Percentiles rank a stretch among this genome's conserved stretches.
These are phyloP conservation scores for Scrobipalpa costella DNA, from an alignment of 2,888 invertebrate genomes.

Conservation along the genomic window DNA sequence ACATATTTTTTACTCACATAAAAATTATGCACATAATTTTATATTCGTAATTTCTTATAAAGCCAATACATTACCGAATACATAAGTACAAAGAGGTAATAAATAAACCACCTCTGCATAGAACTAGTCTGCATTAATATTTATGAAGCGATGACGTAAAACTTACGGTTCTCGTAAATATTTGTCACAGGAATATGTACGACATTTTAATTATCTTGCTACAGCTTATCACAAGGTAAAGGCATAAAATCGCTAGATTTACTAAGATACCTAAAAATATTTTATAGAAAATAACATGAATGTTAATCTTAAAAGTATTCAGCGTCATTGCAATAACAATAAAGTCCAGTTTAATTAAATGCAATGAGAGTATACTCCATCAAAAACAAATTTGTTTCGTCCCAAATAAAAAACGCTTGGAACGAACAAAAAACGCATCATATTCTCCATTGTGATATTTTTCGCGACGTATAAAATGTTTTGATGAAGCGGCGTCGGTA, in stretches of 20 bases:
- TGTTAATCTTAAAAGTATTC: neutral
- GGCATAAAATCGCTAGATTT: too few relatives aligned
- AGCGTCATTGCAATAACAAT: slow-evolving; percentile 18
- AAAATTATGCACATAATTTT: slow-evolving; percentile 24
- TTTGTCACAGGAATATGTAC: neutral
- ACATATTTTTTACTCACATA: neutral
- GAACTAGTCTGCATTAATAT: slow-evolving; percentile 44
- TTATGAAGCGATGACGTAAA: slow-evolving; percentile 42
- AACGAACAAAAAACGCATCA: slow-evolving; percentile 33
- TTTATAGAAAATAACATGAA: neutral
- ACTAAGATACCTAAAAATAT: too few relatives aligned
- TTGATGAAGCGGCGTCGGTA: slow-evolving; percentile 59
- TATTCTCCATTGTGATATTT: slow-evolving; percentile 43
- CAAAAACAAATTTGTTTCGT: slow-evolving; percentile 21
- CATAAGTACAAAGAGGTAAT: slow-evolving; percentile 30
- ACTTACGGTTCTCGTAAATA: slow-evolving; percentile 30
- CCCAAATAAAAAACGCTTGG: slow-evolving; percentile 34
- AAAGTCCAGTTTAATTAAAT: slow-evolving; percentile 10
- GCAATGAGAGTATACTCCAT: slow-evolving; percentile 25
- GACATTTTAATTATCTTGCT: neutral
- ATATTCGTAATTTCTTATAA: slow-evolving; percentile 21
- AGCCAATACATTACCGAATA: slow-evolving; percentile 27
- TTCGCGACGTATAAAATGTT: slow-evolving; percentile 54
- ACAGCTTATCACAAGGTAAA: neutral
- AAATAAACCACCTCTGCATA: slow-evolving; percentile 39